Evolutionary conservation across 2,888 invertebrate species (phyloP), one percentile per base, ranked within the genome.

Genomic region (Andrena bucephala): DNA sequence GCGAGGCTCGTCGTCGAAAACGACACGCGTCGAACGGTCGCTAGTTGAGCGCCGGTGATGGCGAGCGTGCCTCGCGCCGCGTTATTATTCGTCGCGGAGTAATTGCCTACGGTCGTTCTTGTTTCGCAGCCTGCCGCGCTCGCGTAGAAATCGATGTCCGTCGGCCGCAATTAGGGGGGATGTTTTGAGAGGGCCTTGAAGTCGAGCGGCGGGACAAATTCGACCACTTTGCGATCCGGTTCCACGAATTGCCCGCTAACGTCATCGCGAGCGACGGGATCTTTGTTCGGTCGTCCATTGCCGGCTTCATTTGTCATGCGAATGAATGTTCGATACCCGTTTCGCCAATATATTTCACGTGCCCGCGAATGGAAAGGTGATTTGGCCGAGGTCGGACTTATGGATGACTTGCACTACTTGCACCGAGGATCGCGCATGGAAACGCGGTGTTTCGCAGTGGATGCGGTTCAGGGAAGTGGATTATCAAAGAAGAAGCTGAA

Each of bases 1-100:
- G 8, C 13, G 65, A 16, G 13, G 33, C 20, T 29, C 5, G 52
- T 71, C 57, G 48, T 65, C 24, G 65, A 75, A 42, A 24, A 27
- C 73, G 57, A 42, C 33, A 20, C 67, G 36, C 66, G 77, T 66
- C 67, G 59, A 60, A 70, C 65, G 59, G 42, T 8, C 52, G 29
- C 67, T 52, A 29, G 48, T 62, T 24, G 31, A 63, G 48, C 60
- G 52, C 48, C 83, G 70, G 57, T 78, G 78, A 71, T 71, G 84
- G 83, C 74, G 71, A 75, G 79, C 71, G 54, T 54, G 73, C 62
- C 59, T 4, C 57, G 52, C 20, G 57, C 6, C 20, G 57, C 6
- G 70, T 82, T 83, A 83, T 83, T 78, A 78, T 83, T 74, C 67
- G 83, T 79, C 79, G 72, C 68, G 29, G 67, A 71, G 74, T 84